Conservation (phyloP, 2,797 vertebrate genomes). For the Heliangelus exortis region DNA sequence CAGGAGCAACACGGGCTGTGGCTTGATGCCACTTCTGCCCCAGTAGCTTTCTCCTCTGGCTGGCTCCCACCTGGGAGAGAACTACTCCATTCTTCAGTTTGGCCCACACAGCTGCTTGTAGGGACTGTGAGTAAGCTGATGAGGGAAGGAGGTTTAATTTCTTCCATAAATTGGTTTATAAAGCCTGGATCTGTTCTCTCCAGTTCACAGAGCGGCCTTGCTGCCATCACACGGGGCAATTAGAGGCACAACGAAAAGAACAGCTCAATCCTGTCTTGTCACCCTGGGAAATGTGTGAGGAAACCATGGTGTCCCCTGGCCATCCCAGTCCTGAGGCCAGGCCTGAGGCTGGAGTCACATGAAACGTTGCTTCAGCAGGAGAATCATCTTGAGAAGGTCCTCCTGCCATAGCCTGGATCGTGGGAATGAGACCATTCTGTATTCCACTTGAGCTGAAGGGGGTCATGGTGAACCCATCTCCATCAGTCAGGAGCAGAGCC, state of each 20-base stretch:
- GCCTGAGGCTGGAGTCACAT: neutral
- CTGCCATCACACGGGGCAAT: rapidly evolving
- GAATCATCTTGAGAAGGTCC: neutral
- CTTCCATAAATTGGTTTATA: neutral
- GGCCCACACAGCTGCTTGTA: neutral
- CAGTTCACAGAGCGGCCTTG: neutral
- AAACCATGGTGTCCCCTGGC: neutral
- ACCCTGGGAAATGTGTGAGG: neutral
- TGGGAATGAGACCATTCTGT: neutral
- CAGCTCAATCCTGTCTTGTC: neutral
- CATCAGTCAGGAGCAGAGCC: neutral
- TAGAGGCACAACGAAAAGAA: neutral
- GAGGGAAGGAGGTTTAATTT: neutral
- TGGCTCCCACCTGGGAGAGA: neutral
- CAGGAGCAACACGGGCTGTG: neutral
- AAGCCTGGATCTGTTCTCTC: neutral
- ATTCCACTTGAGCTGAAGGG: neutral
- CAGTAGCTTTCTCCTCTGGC: neutral
- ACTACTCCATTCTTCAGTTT: neutral
- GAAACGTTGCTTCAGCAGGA: neutral
- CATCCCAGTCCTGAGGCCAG: neutral
- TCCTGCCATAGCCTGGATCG: rapidly evolving
- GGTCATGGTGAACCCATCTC: neutral
- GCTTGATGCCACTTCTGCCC: neutral
- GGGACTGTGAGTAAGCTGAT: neutral